Conservation (phyloP, 1,140 invertebrate genomes). For the Eurosta solidaginis region DNA sequence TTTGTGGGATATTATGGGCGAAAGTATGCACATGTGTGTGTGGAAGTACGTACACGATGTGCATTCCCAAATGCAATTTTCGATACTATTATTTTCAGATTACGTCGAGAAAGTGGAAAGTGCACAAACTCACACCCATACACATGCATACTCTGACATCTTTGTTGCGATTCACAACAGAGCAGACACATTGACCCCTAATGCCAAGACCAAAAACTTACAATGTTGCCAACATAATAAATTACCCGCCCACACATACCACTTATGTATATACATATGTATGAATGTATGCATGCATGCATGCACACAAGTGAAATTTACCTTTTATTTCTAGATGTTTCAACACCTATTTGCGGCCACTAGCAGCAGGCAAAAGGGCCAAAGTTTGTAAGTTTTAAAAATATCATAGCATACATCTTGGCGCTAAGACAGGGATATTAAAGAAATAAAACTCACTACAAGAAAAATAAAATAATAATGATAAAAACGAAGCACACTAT, state of each 20-base stretch:
- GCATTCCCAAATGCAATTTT: conserved; percentile 23
- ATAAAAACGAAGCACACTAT: too few species aligned
- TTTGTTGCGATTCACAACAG: too few species aligned
- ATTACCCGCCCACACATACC: background rate
- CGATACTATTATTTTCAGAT: conserved; percentile 27
- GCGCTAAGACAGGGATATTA: background rate
- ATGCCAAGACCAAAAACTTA: background rate
- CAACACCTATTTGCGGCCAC: conserved; percentile 9
- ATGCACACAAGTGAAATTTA: background rate
- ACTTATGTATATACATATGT: too few species aligned
- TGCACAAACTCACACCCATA: background rate
- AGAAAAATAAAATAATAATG: too few species aligned
- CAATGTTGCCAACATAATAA: background rate
- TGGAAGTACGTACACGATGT: background rate
- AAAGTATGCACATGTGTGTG: background rate
- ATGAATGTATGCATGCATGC: too few species aligned
- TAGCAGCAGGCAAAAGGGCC: background rate
- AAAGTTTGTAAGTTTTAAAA: background rate
- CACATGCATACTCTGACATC: background rate
- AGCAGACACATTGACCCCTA: conserved; percentile 8
- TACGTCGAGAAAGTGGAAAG: background rate
- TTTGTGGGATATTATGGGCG: background rate
- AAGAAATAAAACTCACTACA: conserved; percentile 2
- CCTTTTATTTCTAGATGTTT: background rate
- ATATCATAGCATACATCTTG: conserved; percentile 26